Base-by-base conservation (phyloP, 2,797 vertebrate species). In the Tapera naevia region DNA sequence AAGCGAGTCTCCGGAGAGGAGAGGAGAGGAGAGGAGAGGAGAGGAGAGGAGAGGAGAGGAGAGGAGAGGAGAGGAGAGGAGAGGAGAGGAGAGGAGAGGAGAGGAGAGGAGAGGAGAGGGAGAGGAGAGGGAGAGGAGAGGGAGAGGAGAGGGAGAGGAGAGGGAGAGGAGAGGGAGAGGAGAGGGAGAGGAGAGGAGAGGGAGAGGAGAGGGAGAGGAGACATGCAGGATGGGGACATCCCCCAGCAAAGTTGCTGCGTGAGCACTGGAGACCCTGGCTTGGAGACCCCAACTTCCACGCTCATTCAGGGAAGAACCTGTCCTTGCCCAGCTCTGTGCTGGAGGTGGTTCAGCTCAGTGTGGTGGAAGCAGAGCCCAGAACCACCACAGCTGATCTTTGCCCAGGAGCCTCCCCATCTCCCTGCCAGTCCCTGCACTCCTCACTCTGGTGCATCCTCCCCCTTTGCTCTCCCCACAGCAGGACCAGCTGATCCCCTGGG, bases 1-100 rank as follows among this genome's bases (percentile, higher is more conserved):
- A 96, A 98, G 81, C 22, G 71, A 17, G 82, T 83, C 43, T 97
- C 97, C 98, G 98, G 41, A 43, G n/a, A n/a, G n/a, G n/a, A n/a
- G n/a, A n/a, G n/a, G n/a, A 3, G 5, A 22, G n/a, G n/a, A 3
- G 5, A 22, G n/a, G n/a, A 3, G 5, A 22, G n/a, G n/a, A 3
- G 5, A 22, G n/a, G n/a, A 3, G 5, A 22, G n/a, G n/a, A 3
- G 5, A 22, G n/a, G n/a, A 3, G 5, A 22, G n/a, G n/a, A 3
- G 5, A 22, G n/a, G n/a, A 3, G 5, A 22, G n/a, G n/a, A 3
- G 5, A 22, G n/a, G n/a, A 3, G 5, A 22, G n/a, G n/a, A 3
- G 5, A 22, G n/a, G n/a, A 3, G 5, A 22, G n/a, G n/a, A 3
- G 5, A 22, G n/a, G n/a, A 3, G 5, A 22, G n/a, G n/a, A 3